Evolutionary conservation across 2,797 vertebrate genomes (phyloP).

Genomic region (Poecilia gillii): DNA sequence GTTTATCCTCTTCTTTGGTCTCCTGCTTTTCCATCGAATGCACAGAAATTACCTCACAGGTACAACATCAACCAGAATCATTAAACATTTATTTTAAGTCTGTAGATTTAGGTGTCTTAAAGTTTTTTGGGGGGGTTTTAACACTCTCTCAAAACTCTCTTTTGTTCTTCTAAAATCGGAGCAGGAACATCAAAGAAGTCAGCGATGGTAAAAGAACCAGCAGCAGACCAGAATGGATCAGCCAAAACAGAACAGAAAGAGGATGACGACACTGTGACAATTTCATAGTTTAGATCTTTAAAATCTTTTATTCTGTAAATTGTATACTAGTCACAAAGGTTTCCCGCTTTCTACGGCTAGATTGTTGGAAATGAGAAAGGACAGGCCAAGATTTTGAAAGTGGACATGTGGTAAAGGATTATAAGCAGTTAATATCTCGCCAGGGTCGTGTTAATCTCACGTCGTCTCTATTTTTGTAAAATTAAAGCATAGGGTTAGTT

Average conservation of each 20-base stretch:
- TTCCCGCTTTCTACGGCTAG: conserved; percentile 23
- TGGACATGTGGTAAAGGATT: not conserved
- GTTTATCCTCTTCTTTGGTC: conserved; percentile 87
- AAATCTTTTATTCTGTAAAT: conserved; percentile 14
- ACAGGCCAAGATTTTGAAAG: not conserved
- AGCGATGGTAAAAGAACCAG: conserved; percentile 71
- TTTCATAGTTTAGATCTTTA: not conserved
- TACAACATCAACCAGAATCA: conserved; percentile 61
- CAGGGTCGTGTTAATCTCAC: not conserved
- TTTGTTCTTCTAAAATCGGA: conserved; percentile 7
- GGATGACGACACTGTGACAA: conserved; percentile 39
- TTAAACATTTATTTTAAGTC: not conserved
- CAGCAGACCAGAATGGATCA: conserved; percentile 44
- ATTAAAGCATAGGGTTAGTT: not conserved
- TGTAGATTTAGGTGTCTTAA: not conserved
- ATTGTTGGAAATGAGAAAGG: conserved; percentile 2
- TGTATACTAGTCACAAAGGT: conserved; percentile 15
- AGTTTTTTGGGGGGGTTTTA: not conserved
- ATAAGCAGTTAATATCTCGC: not conserved
- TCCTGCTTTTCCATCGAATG: conserved; percentile 91
- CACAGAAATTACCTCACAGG: conserved; percentile 88
- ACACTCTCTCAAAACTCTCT: conserved; percentile 3
- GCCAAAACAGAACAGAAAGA: conserved; percentile 55
- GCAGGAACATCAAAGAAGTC: conserved; percentile 77
- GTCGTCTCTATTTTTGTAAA: not conserved